Evolutionary conservation across 92 coral and sea anemone species (phyloP), one percentile per base, ranked within the genome.

Genomic region (Epizoanthus rinbou): DNA sequence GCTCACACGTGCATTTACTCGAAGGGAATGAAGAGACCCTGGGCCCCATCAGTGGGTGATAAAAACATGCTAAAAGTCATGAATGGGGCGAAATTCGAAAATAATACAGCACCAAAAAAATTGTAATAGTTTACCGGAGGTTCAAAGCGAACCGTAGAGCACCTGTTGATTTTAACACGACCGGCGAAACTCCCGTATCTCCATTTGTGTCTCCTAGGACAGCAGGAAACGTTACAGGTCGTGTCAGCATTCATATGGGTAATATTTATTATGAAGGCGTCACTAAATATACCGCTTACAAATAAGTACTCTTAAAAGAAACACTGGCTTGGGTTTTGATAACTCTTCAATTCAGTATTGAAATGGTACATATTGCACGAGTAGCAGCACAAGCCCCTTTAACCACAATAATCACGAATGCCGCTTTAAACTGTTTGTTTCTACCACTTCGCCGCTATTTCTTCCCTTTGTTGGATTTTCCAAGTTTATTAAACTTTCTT

Each of bases 401-500:
- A 67, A 33, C 21, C 31, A 67, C 1, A 21, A 33, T 16, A 67
- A 67, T 19, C 4, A 67, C 54, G 15, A 50, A 9, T 13, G 54
- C n/a, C 39, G 15, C 50, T 35, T 67, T 16, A 18, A 67, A 67
- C 19, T 33, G 16, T 33, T 67, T 33, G 14, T 33, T 67, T 67
- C 33, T 25, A 2, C 33, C n/a, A 6, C 70, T 65, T 65, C 33
- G 70, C 16, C 43, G 70, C 70, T 25, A 24, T 25, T 65, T 67
- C 31, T 33, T 6, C n/a, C 22, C 50, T 41, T 67, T 67, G 35
- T 37, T 67, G 17, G 73, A 31, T 33, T 65, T 67, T 24, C 13
- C 8, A 67, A 67, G 73, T 67, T 67, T 67, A 67, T 31, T 35
- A 67, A 67, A 67, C 37, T 67, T 67, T 67, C 73, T 67, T 67